A percentile compares a stretch with the other conserved stretches of the same genome.
Evolutionary conservation across 2,888 invertebrate genomes (phyloP).

Genomic region (Seira musarum): DNA sequence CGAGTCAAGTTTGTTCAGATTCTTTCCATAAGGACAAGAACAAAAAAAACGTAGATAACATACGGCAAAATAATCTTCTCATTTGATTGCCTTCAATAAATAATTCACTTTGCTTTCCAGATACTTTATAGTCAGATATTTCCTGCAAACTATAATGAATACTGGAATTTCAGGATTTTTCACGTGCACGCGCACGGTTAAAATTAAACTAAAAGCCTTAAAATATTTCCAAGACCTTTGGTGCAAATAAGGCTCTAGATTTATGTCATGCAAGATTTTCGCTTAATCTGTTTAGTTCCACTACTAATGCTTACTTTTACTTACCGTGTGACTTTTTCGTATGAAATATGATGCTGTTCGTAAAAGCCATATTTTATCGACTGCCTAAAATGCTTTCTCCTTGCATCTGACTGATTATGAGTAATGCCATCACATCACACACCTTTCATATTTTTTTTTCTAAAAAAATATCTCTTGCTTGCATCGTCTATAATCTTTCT

Average conservation of each 20-base stretch:
- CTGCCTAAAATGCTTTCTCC: background rate
- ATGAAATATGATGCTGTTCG: background rate
- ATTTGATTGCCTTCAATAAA: conserved; percentile 9
- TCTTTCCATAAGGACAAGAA: background rate
- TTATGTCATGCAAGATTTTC: background rate
- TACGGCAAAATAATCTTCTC: background rate
- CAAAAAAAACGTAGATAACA: conserved; percentile 9
- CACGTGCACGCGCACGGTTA: too few relatives aligned
- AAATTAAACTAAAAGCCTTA: background rate
- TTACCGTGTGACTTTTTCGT: background rate
- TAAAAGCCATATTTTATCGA: background rate
- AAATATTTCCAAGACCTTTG: background rate
- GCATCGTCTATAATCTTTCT: too few relatives aligned
- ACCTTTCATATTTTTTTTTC: background rate
- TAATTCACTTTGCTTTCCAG: conserved; percentile 4
- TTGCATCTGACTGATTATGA: background rate
- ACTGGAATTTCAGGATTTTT: background rate
- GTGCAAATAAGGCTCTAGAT: background rate
- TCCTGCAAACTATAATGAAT: background rate
- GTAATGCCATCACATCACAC: background rate
- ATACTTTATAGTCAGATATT: background rate
- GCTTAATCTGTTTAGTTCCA: background rate
- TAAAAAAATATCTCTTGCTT: background rate
- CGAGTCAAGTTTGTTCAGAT: background rate
- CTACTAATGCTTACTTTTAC: background rate